Conservation (phyloP, 1,140 invertebrate genomes). For the Belonocnema kinseyi region DNA sequence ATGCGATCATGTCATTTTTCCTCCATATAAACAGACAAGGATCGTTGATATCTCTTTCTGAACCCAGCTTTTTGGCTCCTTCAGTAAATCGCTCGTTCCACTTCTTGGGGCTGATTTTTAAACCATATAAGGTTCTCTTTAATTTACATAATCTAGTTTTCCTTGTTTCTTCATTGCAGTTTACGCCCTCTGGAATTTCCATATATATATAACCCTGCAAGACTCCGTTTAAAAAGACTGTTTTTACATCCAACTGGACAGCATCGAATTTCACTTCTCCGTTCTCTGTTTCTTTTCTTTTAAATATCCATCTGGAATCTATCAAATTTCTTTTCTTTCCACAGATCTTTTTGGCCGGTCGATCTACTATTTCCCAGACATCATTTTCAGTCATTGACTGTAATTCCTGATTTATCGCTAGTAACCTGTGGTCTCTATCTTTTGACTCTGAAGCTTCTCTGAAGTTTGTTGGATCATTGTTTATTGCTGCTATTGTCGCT, state of each 20-base stretch:
- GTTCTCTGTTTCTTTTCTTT: not conserved
- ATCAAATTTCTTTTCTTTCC: slow-evolving; percentile 3
- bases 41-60: not conserved
- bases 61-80: slow-evolving; percentile 22
- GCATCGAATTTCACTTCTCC: slow-evolving; percentile 9
- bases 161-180: not conserved
- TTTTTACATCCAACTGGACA: not conserved
- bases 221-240: no score
- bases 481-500: no score
- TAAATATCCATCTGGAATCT: slow-evolving; percentile 35
- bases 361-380: slow-evolving; percentile 21
- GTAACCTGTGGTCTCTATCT: not conserved
- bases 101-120: slow-evolving; percentile 55
- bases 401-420: slow-evolving; percentile 29
- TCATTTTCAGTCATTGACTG: slow-evolving; percentile 24
- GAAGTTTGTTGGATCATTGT: slow-evolving; percentile 1
- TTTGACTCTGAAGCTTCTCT: slow-evolving; percentile 12
- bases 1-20: no score
- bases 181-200: slow-evolving; percentile 58
- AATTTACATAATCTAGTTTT: slow-evolving; percentile 38
- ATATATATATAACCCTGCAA: slow-evolving; percentile 65
- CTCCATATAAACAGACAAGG: no score
- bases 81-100: slow-evolving; percentile 52
- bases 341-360: not conserved
- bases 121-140: not conserved